These are phyloP conservation scores for Girardinus metallicus DNA, from an alignment of 2,797 vertebrate species.

Conservation along the genomic window DNA sequence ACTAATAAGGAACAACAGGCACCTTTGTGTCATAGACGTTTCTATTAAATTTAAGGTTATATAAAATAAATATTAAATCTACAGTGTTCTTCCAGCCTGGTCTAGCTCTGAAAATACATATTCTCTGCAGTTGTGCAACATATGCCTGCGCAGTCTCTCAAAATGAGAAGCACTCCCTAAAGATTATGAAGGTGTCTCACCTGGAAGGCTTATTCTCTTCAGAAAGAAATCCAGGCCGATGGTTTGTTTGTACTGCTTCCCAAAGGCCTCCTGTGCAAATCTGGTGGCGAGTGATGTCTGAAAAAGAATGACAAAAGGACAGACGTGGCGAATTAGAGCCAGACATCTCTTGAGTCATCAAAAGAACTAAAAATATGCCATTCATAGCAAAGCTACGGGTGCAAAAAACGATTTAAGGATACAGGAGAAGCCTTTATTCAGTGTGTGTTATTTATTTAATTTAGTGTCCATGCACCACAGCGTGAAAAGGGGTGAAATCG, in stretches of 20 bases:
- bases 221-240: constrained; percentile 99
- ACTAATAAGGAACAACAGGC: constrained; percentile 28
- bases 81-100: not conserved
- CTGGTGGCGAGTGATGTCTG: constrained; percentile 97
- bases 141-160: constrained; percentile 22
- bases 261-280: constrained; percentile 98
- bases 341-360: constrained; percentile 23
- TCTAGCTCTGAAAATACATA: constrained; percentile 8
- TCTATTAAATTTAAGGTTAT: constrained; percentile 23
- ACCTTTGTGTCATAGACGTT: constrained; percentile 27
- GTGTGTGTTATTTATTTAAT: constrained; percentile 12
- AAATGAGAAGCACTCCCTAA: constrained; percentile 56
- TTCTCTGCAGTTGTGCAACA: constrained; percentile 32
- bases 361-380: constrained; percentile 25
- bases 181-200: constrained; percentile 84
- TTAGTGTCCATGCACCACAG: constrained; percentile 17
- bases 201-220: constrained; percentile 97
- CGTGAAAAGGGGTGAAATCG: constrained; percentile 25
- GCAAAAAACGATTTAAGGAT: constrained; percentile 21
- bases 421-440: constrained; percentile 13
- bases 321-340: constrained; percentile 45
- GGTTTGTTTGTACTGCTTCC: constrained; percentile 99
- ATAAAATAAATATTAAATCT: constrained; percentile 23
- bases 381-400: constrained; percentile 16
- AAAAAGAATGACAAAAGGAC: constrained; percentile 77